phyloP scores from a whole-genome alignment of 2,113 vertebrate species.

The Campylomormyrus tamandua region DNA sequence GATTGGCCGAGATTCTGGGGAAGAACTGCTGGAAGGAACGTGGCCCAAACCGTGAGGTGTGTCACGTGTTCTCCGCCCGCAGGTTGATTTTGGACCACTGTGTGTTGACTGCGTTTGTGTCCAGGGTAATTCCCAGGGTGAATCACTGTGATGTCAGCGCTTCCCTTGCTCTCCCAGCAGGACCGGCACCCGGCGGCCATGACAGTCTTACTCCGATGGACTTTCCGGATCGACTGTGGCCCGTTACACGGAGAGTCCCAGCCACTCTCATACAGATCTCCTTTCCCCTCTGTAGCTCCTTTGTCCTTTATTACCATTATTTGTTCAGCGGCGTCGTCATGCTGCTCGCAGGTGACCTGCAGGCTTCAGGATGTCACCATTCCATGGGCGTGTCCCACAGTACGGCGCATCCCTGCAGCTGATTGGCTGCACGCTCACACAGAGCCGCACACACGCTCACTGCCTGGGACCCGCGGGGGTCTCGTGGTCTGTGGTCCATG shows the following conservation, averaged over 20 bases:
- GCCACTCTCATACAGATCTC: not conserved
- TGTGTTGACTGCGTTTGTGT: not conserved
- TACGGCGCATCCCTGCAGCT: not conserved
- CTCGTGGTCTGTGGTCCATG: conserved; percentile 53
- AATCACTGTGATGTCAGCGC: not conserved
- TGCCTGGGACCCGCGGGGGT: not conserved
- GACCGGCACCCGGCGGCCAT: not conserved
- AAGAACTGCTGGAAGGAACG: not conserved
- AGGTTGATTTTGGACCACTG: not conserved
- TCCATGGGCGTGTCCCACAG: not conserved
- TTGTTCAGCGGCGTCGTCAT: not conserved
- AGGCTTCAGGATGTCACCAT: not conserved
- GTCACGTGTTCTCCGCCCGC: not conserved
- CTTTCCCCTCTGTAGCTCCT: not conserved
- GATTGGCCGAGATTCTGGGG: not conserved
- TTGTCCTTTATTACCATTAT: not conserved
- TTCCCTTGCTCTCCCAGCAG: not conserved
- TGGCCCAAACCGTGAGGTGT: not conserved
- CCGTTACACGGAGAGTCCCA: not conserved
- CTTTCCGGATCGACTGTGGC: not conserved
- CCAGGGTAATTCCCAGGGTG: not conserved
- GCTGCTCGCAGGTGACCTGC: not conserved
- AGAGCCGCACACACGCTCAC: not conserved
- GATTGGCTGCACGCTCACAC: not conserved
- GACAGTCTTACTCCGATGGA: not conserved